Evolutionary conservation across 1,140 invertebrate genomes (phyloP).

Genomic region (Gryllus bimaculatus): DNA sequence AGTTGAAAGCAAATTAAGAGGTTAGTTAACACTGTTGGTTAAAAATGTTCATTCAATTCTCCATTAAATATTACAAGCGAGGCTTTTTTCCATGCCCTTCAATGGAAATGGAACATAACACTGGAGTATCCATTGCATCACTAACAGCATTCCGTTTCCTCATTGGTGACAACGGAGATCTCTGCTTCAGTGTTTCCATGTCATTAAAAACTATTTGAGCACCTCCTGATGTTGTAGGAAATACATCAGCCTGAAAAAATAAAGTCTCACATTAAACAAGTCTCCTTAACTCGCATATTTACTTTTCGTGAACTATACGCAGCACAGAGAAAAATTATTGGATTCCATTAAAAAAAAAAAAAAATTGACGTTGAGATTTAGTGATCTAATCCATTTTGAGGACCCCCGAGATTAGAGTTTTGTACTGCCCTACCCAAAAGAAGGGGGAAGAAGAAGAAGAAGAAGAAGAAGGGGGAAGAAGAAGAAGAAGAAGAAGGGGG

Average conservation of each 20-base stretch:
- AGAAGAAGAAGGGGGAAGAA: too few species aligned
- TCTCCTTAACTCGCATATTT: neutral
- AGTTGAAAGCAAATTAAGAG: too few species aligned
- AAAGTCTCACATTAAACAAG: neutral
- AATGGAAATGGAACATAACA: constrained; percentile 22
- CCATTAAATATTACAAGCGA: neutral
- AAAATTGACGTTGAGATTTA: too few species aligned
- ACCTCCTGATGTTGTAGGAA: constrained; percentile 86
- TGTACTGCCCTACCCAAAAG: too few species aligned
- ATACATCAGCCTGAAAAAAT: constrained; percentile 62
- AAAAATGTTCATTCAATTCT: too few species aligned
- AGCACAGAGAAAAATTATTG: too few species aligned
- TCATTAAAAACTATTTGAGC: constrained; percentile 93
- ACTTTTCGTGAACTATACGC: neutral
- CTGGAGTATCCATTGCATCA: constrained; percentile 10
- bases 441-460: too few species aligned
- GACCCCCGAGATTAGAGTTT: too few species aligned
- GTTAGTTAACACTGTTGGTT: too few species aligned
- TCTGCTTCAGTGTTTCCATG: constrained; percentile 82
- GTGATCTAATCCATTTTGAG: too few species aligned
- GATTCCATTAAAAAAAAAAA: too few species aligned
- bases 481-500: too few species aligned
- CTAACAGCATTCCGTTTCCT: constrained; percentile 18
- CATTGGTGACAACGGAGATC: constrained; percentile 49
- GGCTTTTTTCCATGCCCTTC: constrained; percentile 24